These are phyloP conservation scores for Virgularia gustaviana DNA, from an alignment of 92 coral and sea anemone species.

Conservation along the genomic window DNA sequence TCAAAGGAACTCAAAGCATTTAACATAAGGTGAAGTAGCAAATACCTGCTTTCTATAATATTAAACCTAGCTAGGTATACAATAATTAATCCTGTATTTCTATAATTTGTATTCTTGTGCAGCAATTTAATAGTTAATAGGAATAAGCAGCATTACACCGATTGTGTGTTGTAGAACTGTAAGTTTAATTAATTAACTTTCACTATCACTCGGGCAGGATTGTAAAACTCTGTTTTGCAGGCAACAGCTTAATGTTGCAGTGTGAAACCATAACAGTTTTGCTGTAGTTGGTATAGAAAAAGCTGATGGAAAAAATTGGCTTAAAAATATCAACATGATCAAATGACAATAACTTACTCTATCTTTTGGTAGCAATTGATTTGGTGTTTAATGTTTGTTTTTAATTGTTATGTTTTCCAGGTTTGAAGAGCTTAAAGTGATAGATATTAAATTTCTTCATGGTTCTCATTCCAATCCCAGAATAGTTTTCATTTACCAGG, in stretches of 20 bases:
- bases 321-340: not conserved
- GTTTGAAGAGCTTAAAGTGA: conserved; percentile 88
- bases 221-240: no score
- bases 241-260: no score
- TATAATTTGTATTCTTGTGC: no score
- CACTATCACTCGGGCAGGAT: no score
- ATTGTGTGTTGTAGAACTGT: not conserved
- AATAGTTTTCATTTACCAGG: conserved; percentile 93
- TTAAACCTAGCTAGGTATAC: no score
- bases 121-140: no score
- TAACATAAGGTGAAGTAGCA: conserved; percentile 66
- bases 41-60: not conserved
- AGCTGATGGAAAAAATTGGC: no score
- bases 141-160: no score
- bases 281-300: no score
- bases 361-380: not conserved
- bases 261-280: no score
- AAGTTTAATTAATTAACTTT: no score
- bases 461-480: conserved; percentile 93
- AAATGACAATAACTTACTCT: not conserved
- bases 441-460: conserved; percentile 91
- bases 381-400: not conserved
- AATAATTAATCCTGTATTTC: not conserved
- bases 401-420: conserved; percentile 31
- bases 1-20: conserved; percentile 87